These are phyloP conservation scores for Procambarus virginalis DNA, from an alignment of 1,140 invertebrate species.

Conservation along the genomic window DNA sequence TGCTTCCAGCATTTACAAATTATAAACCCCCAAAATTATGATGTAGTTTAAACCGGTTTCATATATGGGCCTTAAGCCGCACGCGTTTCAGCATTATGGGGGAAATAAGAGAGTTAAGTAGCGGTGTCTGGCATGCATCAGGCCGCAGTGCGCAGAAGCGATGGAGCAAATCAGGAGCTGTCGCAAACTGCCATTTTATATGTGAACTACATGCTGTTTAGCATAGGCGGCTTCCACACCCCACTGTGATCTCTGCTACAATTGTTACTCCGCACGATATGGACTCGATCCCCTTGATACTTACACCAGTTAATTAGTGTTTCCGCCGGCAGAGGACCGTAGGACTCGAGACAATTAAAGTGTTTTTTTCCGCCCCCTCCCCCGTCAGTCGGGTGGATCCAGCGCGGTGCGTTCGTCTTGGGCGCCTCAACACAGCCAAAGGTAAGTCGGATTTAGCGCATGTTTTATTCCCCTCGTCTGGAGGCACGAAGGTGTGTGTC, in stretches of 20 bases:
- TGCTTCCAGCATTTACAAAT: no score
- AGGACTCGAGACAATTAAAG: not conserved
- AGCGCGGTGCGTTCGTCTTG: no score
- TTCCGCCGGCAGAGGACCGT: not conserved
- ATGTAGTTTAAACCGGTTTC: not conserved
- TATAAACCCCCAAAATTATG: no score
- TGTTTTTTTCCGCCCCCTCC: no score
- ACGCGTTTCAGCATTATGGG: not conserved
- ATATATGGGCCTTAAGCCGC: not conserved
- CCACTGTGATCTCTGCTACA: constrained; percentile 49
- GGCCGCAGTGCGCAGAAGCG: constrained; percentile 56
- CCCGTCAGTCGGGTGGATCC: no score
- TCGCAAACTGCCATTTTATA: constrained; percentile 67
- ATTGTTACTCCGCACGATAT: constrained; percentile 19
- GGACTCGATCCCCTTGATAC: constrained; percentile 43
- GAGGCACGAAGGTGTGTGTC: not conserved
- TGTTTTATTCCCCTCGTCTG: not conserved
- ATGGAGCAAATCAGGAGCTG: constrained; percentile 46
- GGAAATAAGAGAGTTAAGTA: not conserved
- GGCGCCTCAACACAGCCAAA: not conserved
- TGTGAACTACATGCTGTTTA: constrained; percentile 65
- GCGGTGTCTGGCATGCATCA: constrained; percentile 21
- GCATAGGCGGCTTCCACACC: constrained; percentile 62
- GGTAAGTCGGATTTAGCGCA: not conserved
- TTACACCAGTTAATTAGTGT: constrained; percentile 58